Evolutionary conservation across 2,888 invertebrate genomes (phyloP), one percentile per base, ranked within the genome.

Genomic region (Epiblema foenella): DNA sequence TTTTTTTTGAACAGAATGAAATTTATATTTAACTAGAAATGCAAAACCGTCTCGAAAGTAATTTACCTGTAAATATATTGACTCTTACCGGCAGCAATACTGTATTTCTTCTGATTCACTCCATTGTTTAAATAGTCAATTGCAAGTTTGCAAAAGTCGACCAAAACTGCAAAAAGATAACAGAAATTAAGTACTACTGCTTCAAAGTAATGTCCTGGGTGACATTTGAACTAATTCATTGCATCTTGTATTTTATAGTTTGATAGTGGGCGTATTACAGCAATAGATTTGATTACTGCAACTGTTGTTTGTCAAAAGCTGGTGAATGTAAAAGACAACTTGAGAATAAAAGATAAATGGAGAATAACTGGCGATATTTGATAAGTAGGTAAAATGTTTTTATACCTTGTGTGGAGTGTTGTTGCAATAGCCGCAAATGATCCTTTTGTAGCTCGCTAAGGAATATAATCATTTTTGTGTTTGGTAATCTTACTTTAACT

Each of bases 71-170:
- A n/a, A n/a, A n/a, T n/a, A n/a, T 12, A 24, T 24, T 39, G 12
- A 18, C 18, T 69, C 89, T 85, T 84, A 95, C 95, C 95, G 69
- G 96, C 95, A 71, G 96, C 96, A 69, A 94, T 90, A 59, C 84
- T 88, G 78, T 95, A 95, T 70, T 95, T 90, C 83, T 95, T 95
- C 15, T 89, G 79, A 85, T 96, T 96, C 20, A 94, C 91, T 17
- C 96, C 96, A 88, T 95, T 96, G 73, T 94, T 94, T 37, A 96
- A 80, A 83, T 94, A 96, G 80, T 96, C 96, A 73, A 95, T 87
- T 1, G 95, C 93, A 68, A 96, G 85, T 85, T 96, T 96, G 83
- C 96, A 96, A 81, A 96, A 96, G 85, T 96, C 96, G 71, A 95
- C 94, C 20, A 96, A 82, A 75, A 96, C 96, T 96, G 88, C 63